Conservation (phyloP, 1,140 invertebrate species). For the Drosophila neocordata region DNA sequence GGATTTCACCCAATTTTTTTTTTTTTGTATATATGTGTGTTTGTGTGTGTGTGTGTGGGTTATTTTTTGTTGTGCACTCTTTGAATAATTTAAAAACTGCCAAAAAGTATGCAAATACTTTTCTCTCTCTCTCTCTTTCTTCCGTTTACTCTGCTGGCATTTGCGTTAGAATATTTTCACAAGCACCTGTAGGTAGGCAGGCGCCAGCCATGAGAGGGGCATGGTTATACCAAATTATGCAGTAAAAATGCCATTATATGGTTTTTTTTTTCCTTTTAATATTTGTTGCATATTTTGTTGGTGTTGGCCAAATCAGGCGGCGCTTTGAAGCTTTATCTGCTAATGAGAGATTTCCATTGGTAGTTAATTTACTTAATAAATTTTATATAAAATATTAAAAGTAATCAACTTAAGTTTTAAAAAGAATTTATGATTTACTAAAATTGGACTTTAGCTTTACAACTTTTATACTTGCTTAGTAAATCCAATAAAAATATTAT, state of each 20-base stretch:
- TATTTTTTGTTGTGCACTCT: constrained; percentile 43
- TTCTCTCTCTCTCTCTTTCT: neutral
- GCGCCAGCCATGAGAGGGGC: neutral
- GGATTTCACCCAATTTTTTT: constrained; percentile 31
- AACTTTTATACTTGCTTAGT: too few relatives aligned
- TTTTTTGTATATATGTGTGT: constrained; percentile 34
- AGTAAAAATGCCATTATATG: constrained; percentile 32
- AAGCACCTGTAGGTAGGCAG: constrained; percentile 7
- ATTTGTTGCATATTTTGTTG: neutral
- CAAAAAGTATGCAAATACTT: constrained; percentile 77
- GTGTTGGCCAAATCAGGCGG: neutral
- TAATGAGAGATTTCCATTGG: too few relatives aligned
- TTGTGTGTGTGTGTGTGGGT: constrained; percentile 9
- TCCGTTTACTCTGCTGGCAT: constrained; percentile 8
- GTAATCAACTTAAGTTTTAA: too few relatives aligned
- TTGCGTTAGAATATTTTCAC: neutral
- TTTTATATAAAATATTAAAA: too few relatives aligned
- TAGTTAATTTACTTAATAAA: too few relatives aligned
- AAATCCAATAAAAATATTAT: too few relatives aligned
- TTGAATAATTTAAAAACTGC: constrained; percentile 74
- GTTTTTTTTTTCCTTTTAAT: constrained; percentile 1
- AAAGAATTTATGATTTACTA: too few relatives aligned
- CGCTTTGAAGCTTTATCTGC: too few relatives aligned
- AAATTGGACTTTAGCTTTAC: too few relatives aligned
- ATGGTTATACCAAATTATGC: constrained; percentile 31